Evolutionary conservation across 2,113 vertebrate species (phyloP).

Genomic region (Lepidothrix coronata): DNA sequence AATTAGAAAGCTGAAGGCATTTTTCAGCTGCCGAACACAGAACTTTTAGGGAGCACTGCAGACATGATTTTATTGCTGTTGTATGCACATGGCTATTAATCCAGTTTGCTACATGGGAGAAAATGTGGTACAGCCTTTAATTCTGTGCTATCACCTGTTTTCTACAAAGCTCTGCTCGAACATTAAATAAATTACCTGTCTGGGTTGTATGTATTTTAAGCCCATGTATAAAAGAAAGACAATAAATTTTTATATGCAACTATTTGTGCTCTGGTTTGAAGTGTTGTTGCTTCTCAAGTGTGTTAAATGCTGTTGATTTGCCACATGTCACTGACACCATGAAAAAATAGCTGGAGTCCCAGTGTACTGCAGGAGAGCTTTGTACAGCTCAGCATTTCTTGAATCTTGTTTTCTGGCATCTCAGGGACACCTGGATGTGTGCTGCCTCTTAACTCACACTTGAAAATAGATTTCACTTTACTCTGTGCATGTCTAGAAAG

Average conservation of each 20-base stretch:
- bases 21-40: not conserved
- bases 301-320: not conserved
- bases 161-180: not conserved
- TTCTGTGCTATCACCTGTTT: not conserved
- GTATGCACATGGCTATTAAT: not conserved
- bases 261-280: not conserved
- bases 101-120: not conserved
- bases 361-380: not conserved
- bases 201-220: not conserved
- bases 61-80: not conserved
- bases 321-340: not conserved
- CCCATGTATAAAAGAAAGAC: not conserved
- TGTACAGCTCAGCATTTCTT: not conserved
- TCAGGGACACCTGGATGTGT: not conserved
- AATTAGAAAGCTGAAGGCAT: not conserved
- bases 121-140: not conserved
- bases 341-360: rapidly evolving
- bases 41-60: not conserved
- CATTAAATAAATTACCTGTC: not conserved
- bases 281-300: not conserved
- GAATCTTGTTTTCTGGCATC: not conserved
- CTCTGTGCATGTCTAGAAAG: not conserved
- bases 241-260: conserved; percentile 62
- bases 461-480: not conserved
- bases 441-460: not conserved